A percentile compares a stretch with the other conserved stretches of the same genome.
Conservation (phyloP, 2,888 invertebrate genomes). For the Cotesia congregata region DNA sequence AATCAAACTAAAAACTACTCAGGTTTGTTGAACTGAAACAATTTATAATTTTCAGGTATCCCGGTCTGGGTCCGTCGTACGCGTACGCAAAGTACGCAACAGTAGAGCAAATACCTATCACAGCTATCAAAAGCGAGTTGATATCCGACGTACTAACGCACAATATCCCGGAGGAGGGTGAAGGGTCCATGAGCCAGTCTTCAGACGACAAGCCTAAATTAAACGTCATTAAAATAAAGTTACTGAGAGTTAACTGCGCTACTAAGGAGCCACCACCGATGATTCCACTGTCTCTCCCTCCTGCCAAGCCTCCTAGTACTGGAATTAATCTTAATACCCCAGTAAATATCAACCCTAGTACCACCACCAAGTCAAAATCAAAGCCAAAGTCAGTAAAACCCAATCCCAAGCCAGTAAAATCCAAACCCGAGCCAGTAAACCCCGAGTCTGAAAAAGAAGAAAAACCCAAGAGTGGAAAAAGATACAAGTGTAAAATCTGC, state of each 20-base stretch:
- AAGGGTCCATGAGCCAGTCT: neutral
- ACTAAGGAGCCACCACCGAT: neutral
- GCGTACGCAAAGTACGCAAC: constrained; percentile 17
- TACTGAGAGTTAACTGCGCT: neutral
- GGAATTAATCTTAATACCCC: too few species aligned
- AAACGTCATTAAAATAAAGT: neutral
- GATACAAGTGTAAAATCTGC: constrained; percentile 56
- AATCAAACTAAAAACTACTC: neutral
- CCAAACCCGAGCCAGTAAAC: constrained; percentile 39
- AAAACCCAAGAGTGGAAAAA: constrained; percentile 34
- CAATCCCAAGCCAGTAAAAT: constrained; percentile 4
- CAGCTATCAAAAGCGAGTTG: neutral
- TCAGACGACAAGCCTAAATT: neutral
- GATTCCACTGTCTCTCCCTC: constrained; percentile 38
- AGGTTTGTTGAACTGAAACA: constrained; percentile 42
- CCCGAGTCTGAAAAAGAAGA: neutral
- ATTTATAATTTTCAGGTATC: constrained; percentile 52
- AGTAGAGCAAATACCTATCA: constrained; percentile 17
- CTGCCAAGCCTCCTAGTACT: neutral
- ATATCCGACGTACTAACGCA: neutral
- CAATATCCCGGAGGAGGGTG: too few species aligned
- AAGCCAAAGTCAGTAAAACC: too few species aligned
- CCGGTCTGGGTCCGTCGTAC: constrained; percentile 21
- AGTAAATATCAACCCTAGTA: too few species aligned
- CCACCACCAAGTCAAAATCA: too few species aligned